A percentile compares a stretch with the other conserved stretches of the same genome.
phyloP scores from a whole-genome alignment of 1,140 invertebrate genomes.

The Drosophila kepulauana region DNA sequence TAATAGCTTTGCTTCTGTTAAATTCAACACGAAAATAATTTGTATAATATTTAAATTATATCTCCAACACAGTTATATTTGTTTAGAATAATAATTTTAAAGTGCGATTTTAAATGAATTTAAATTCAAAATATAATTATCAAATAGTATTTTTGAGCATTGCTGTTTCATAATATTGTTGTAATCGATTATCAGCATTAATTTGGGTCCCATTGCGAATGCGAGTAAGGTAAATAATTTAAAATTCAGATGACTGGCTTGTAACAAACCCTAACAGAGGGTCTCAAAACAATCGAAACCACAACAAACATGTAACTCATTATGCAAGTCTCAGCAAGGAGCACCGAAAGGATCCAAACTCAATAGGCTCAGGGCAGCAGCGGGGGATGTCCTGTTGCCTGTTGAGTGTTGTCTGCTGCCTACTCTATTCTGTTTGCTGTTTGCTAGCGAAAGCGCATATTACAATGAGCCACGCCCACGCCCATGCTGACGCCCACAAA shows the following conservation, averaged over 20 bases:
- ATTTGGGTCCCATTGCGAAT: not conserved
- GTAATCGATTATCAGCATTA: not conserved
- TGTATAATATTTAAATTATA: no score
- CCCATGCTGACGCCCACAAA: constrained; percentile 25
- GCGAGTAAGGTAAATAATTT: not conserved
- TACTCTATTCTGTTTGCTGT: constrained; percentile 8
- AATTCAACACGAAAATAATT: no score
- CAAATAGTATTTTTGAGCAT: not conserved
- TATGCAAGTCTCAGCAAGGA: constrained; percentile 72
- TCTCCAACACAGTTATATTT: no score
- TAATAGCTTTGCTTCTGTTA: no score
- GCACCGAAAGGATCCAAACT: constrained; percentile 24
- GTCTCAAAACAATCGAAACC: constrained; percentile 25
- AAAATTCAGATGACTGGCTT: not conserved
- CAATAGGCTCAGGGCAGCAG: constrained; percentile 19
- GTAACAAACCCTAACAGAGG: constrained; percentile 18
- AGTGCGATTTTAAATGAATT: not conserved
- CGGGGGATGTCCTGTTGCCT: constrained; percentile 3
- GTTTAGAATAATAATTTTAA: no score
- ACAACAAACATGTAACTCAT: constrained; percentile 74
- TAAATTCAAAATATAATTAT: not conserved
- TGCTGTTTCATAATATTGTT: not conserved
- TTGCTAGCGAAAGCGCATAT: constrained; percentile 66
- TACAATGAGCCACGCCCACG: constrained; percentile 67
- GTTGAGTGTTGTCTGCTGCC: not conserved